Base-by-base conservation (phyloP, 2,113 vertebrate genomes). In the Myiopsitta monachus region DNA sequence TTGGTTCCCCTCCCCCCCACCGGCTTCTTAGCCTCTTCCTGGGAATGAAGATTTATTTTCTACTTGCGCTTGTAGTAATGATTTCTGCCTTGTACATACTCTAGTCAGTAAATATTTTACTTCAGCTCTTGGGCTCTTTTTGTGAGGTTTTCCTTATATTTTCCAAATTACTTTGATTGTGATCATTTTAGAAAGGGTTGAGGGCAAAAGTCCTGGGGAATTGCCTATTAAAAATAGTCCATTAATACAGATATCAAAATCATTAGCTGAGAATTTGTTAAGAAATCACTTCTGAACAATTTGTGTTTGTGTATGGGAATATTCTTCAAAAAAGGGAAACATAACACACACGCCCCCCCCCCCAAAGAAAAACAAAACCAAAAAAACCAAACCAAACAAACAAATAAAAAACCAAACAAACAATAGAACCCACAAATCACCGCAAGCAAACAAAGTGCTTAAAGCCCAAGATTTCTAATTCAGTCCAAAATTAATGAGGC, bases 31-130 rank as follows among this genome's bases (percentile, higher is more conserved):
- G 54, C 68, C 75, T 73, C 47, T 87, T 90, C 88, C 54, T n/a
- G 38, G 33, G 55, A 90, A 95, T 88, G 62, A 92, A 52, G 82
- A 92, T 82, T 47, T 92, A 47, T 88, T 68, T 95, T 75, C 52
- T 76, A 14, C 39, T 80, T 84, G 33, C 91, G 36, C 39, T 81
- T 75, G 30, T 64, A 82, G 86, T 77, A 86, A 38, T 78, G 31
- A 81, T 81, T 88, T 83, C 51, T 94, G 6, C 18, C 14, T 72
- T 77, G 54, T 77, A 63, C 5, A 3, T 76, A 24, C 9, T 55
- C 27, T 11, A 73, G 10, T 73, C 76, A 83, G 90, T 82, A 79
- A 66, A 63, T 63, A 44, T 28, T 91, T 85, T 66, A 78, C 33
- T 91, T 87, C 7, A 62, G 21, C 30, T 88, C 22, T 87, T 90